Evolutionary conservation across 2,888 invertebrate species (phyloP).

Genomic region (Biston stratarius): DNA sequence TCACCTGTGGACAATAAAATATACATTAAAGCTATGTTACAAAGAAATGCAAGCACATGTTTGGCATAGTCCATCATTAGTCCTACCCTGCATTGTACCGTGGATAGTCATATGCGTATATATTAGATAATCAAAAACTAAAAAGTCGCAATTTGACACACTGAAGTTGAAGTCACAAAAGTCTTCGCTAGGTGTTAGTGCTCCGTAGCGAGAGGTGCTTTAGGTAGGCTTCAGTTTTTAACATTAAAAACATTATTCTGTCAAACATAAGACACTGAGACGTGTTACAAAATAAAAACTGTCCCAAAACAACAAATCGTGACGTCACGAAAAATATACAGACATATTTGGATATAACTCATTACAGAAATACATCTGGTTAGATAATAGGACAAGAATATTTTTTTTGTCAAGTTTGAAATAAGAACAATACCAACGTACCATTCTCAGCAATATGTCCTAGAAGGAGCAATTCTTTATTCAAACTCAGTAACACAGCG

Average conservation of each 20-base stretch:
- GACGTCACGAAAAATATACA: slow-evolving; percentile 56
- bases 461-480: slow-evolving; percentile 25
- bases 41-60: no score
- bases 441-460: slow-evolving; percentile 15
- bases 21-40: not conserved
- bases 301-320: slow-evolving; percentile 52
- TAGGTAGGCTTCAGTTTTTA: no score
- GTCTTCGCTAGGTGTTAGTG: no score
- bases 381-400: slow-evolving; percentile 31
- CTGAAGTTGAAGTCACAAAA: no score
- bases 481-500: slow-evolving; percentile 48
- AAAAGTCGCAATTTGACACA: no score
- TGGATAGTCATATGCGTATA: no score
- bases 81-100: no score
- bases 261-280: slow-evolving; percentile 40
- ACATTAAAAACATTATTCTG: slow-evolving; percentile 26
- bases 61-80: no score
- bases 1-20: slow-evolving; percentile 73
- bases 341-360: slow-evolving; percentile 53
- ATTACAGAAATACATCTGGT: slow-evolving; percentile 38
- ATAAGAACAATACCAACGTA: slow-evolving; percentile 19
- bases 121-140: no score
- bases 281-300: slow-evolving; percentile 41
- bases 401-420: slow-evolving; percentile 20
- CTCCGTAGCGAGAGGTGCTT: no score